Base-by-base conservation (phyloP, 53 echinoderm and acorn worm species). In the Paracentrotus lividus region DNA sequence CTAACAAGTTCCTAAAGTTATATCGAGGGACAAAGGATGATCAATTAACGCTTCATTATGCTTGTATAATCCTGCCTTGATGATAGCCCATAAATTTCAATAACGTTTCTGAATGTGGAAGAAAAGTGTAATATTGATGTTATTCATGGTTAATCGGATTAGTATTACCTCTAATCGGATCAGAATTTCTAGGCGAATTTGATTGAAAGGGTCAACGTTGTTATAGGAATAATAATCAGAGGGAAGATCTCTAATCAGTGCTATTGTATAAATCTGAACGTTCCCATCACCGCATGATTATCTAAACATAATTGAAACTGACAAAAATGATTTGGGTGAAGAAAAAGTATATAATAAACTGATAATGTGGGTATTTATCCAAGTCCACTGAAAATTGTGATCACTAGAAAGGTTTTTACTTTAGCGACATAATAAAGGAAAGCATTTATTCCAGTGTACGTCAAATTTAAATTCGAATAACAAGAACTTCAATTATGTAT, bases 281-380 rank as follows among this genome's bases (percentile, higher is more conserved):
- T 64, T 89, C 60, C 89, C 89, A 89, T 8, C 64, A 40, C 40
- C 42, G 64, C 86, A 33, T 60, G 89, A 24, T 36, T 61, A 44
- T 61, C 64, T 33, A 59, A 88, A 60, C 66, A 89, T 89, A 61
- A 89, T 89, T 89, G 89, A 89, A 89, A 86, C 86, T 86, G 86
- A 86, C 86, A 86, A 56, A 54, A 56, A 55, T 81, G 72, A n/a
- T 81, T 33, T 0, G 67, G 67, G 8, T 67, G 34, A 2, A 33
- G n/a, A 67, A 78, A 81, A 72, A 72, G 36, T 18, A 72, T 1
- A 38, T 72, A 72, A n/a, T 72, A 5, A 72, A 42, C 36, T 72
- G 4, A 40, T 72, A 18, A 72, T 40, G 36, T 21, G 40, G 72
- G 10, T 64, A 64, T 64, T 10, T 72, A 40, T 72, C 6, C 2